Evolutionary conservation across 2,113 vertebrate species (phyloP).

Genomic region (Tricholaema leucomelas): DNA sequence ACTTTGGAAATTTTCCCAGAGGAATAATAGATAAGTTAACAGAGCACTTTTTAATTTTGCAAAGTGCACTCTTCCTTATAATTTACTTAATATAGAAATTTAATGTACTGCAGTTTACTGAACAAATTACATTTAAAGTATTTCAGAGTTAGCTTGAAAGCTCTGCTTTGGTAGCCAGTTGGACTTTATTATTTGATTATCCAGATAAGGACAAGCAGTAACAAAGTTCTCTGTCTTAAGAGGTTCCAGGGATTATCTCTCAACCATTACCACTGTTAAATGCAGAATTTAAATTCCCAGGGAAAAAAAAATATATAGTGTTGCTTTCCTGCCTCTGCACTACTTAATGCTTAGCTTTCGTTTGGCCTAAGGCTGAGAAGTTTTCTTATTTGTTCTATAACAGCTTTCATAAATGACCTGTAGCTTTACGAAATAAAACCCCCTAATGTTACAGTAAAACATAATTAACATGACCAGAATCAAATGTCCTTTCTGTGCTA

Average conservation of each 20-base stretch:
- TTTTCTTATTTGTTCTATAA: conserved; percentile 13
- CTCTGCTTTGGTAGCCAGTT: conserved; percentile 72
- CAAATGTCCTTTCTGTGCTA: background rate
- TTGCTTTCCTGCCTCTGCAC: conserved; percentile 39
- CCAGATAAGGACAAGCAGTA: conserved; percentile 73
- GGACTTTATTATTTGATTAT: conserved; percentile 82
- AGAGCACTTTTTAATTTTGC: conserved; percentile 82
- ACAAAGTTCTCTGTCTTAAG: conserved; percentile 72
- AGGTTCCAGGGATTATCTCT: conserved; percentile 75
- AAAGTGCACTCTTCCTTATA: conserved; percentile 82
- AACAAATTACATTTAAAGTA: conserved; percentile 81
- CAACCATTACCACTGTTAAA: conserved; percentile 71
- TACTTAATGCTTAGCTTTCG: conserved; percentile 24
- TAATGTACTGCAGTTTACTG: conserved; percentile 82
- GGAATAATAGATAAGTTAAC: conserved; percentile 80
- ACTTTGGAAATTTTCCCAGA: conserved; percentile 78
- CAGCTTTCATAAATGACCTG: background rate
- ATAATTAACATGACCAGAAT: background rate
- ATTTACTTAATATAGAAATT: conserved; percentile 83
- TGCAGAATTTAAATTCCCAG: conserved; percentile 68
- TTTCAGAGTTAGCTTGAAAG: conserved; percentile 77
- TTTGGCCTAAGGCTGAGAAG: background rate
- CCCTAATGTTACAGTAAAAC: background rate
- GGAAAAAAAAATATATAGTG: background rate
- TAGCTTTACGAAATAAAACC: background rate